Evolutionary conservation across 2,888 invertebrate genomes (phyloP).

Genomic region (Oligia latruncula): DNA sequence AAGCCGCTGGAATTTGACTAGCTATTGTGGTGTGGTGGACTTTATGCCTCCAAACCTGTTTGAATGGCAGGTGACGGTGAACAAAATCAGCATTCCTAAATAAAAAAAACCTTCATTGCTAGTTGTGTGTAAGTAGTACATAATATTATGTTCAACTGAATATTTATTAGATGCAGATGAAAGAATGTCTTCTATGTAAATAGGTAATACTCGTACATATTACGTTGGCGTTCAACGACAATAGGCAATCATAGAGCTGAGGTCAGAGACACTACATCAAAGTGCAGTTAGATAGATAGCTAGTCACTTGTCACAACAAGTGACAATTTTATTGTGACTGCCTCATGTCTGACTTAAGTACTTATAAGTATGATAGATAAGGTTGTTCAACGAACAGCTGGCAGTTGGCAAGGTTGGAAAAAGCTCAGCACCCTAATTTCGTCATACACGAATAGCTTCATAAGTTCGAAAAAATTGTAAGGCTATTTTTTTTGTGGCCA

Average conservation of each 20-base stretch:
- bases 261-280: constrained; percentile 36
- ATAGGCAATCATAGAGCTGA: background rate
- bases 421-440: background rate
- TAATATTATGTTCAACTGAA: background rate
- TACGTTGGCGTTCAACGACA: background rate
- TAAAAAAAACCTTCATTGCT: background rate
- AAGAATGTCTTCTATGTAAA: constrained; percentile 14
- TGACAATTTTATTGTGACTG: constrained; percentile 35
- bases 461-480: no score
- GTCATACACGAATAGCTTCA: no score
- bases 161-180: background rate
- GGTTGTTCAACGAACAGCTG: background rate
- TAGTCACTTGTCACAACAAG: constrained; percentile 7
- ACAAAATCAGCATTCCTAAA: background rate
- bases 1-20: background rate
- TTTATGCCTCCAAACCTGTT: background rate
- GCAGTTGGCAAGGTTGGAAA: background rate
- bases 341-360: background rate
- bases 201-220: background rate
- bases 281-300: background rate
- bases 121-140: background rate
- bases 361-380: background rate
- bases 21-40: background rate
- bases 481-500: no score
- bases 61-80: background rate